Percentiles rank a stretch among this genome's conserved stretches.
These are phyloP conservation scores for Ammodytes dubius DNA, from an alignment of 2,113 vertebrate genomes.

Conservation along the genomic window DNA sequence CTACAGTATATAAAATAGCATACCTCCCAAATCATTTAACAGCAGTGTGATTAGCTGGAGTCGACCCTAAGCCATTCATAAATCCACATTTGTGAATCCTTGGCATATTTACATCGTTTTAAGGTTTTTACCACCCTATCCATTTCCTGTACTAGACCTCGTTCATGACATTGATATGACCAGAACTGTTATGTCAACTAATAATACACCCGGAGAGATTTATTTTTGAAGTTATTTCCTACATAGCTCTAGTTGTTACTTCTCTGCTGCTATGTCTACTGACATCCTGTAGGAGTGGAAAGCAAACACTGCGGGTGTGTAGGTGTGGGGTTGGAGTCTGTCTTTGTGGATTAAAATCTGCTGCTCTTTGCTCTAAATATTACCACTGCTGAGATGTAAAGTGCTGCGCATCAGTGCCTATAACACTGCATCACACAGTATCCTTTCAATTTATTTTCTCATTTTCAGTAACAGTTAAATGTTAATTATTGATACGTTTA, in stretches of 20 bases:
- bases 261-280: conserved; percentile 36
- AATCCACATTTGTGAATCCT: conserved; percentile 38
- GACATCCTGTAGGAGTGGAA: conserved; percentile 59
- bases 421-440: not conserved
- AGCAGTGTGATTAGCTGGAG: conserved; percentile 4
- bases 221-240: conserved; percentile 61
- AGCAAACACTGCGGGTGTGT: conserved; percentile 49
- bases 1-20: conserved; percentile 34
- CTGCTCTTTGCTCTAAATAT: conserved; percentile 37
- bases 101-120: conserved; percentile 8
- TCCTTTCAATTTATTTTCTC: not conserved
- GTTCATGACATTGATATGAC: conserved; percentile 48
- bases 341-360: conserved; percentile 29
- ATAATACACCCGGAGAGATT: conserved; percentile 44
- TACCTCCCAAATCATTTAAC: conserved; percentile 27
- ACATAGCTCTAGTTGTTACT: conserved; percentile 23
- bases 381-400: conserved; percentile 26
- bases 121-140: conserved; percentile 42
- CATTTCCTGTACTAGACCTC: conserved; percentile 38
- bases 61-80: conserved; percentile 28
- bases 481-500: not conserved
- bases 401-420: conserved; percentile 2
- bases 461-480: not conserved
- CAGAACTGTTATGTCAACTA: conserved; percentile 37
- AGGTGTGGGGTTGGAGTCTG: conserved; percentile 12